These are phyloP conservation scores for Ophion costatus DNA, from an alignment of 2,888 invertebrate genomes.

Conservation along the genomic window DNA sequence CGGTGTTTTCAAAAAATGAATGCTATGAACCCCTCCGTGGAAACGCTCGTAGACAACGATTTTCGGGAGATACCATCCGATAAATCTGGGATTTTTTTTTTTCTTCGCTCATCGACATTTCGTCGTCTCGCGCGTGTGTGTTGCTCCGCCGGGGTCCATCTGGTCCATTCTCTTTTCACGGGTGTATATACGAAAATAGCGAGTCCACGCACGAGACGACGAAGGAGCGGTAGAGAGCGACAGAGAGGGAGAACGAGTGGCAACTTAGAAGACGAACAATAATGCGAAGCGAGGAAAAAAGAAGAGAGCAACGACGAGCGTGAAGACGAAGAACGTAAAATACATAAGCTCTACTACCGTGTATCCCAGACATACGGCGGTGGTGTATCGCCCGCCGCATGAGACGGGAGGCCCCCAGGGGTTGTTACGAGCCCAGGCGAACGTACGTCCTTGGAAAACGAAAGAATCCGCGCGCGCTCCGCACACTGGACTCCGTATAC, in stretches of 20 bases:
- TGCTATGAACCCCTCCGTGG: neutral
- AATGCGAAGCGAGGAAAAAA: neutral
- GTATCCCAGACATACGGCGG: conserved; percentile 29
- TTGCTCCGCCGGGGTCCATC: neutral
- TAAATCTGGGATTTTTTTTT: neutral
- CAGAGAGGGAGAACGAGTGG: neutral
- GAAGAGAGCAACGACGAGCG: conserved; percentile 21
- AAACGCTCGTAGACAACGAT: too few relatives aligned
- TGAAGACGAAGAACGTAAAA: conserved; percentile 42
- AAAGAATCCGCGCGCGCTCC: conserved; percentile 53
- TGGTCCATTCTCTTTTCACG: conserved; percentile 2
- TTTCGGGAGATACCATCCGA: neutral
- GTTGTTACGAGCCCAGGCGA: conserved; percentile 49
- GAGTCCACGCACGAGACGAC: conserved; percentile 39
- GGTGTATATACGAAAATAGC: conserved; percentile 48
- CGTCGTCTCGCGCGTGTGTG: conserved; percentile 23
- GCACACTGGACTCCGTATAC: conserved; percentile 39
- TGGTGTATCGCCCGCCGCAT: conserved; percentile 8
- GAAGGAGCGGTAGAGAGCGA: conserved; percentile 32
- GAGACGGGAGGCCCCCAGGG: conserved; percentile 52
- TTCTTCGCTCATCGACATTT: conserved; percentile 23
- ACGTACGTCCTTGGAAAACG: conserved; percentile 65
- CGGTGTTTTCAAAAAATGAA: neutral
- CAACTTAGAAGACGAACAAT: conserved; percentile 26
- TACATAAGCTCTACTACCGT: conserved; percentile 45